Conservation (phyloP, 2,888 invertebrate genomes). For the Lasioglossum lativentre region DNA sequence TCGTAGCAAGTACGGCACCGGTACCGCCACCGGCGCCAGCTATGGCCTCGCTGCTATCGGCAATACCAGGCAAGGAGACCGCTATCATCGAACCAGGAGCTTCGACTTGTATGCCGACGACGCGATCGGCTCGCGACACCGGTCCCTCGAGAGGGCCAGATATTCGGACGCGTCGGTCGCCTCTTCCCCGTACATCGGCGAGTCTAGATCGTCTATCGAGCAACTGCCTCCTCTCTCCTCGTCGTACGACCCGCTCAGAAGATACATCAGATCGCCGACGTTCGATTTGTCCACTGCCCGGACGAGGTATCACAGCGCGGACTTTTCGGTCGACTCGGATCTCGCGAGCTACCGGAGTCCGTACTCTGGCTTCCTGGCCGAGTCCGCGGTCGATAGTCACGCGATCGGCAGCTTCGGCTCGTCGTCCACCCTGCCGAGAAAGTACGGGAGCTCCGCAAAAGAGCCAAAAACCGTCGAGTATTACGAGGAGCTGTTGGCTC, state of each 20-base stretch:
- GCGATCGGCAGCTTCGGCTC: conserved; percentile 66
- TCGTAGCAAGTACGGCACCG: conserved; percentile 28
- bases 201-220: conserved; percentile 73
- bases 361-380: conserved; percentile 59
- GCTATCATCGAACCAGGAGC: neutral
- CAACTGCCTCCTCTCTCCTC: conserved; percentile 60
- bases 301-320: conserved; percentile 77
- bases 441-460: conserved; percentile 70
- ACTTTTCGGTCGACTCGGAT: conserved; percentile 74
- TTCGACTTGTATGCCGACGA: conserved; percentile 36
- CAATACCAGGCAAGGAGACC: neutral
- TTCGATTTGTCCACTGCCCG: conserved; percentile 68
- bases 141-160: conserved; percentile 28
- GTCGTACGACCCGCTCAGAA: conserved; percentile 77
- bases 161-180: conserved; percentile 22
- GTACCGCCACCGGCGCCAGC: neutral
- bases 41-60: neutral
- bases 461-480: conserved; percentile 81
- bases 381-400: conserved; percentile 20
- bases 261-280: conserved; percentile 77
- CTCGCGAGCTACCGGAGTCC: conserved; percentile 68
- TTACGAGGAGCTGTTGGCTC: conserved; percentile 80
- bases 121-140: neutral
- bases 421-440: conserved; percentile 71
- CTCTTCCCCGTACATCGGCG: conserved; percentile 46